Percentiles rank a stretch among this genome's conserved stretches.
phyloP scores from a whole-genome alignment of 2,797 vertebrate species.

The Enteromius anoplus region DNA sequence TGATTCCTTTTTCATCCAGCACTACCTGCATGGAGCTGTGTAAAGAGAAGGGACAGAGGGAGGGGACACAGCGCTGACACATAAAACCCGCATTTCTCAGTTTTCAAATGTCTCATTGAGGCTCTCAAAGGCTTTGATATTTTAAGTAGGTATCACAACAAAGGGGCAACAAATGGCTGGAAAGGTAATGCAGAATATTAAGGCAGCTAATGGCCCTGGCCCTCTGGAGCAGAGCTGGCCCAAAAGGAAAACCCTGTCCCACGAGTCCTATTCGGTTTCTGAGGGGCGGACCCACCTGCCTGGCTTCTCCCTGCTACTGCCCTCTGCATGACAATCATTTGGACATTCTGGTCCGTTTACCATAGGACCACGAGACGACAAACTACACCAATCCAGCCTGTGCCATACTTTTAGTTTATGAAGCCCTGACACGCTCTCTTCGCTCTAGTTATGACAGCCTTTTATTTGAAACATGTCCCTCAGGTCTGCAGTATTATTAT shows the following conservation, averaged over 20 bases:
- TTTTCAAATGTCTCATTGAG: conserved; percentile 92
- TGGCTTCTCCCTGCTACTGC: conserved; percentile 67
- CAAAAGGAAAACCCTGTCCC: conserved; percentile 78
- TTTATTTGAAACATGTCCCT: conserved; percentile 49
- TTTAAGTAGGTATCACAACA: conserved; percentile 90
- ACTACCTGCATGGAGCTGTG: conserved; percentile 73
- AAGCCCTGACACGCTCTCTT: conserved; percentile 7
- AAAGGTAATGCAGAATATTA: conserved; percentile 77
- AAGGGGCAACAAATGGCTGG: conserved; percentile 81
- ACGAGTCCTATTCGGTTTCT: conserved; percentile 84
- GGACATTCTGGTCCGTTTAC: conserved; percentile 54
- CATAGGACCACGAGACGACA: conserved; percentile 26
- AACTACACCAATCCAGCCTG: conserved; percentile 16
- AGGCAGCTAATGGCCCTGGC: conserved; percentile 71
- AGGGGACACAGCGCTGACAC: conserved; percentile 82
- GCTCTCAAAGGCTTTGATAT: conserved; percentile 87
- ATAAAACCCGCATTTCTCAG: conserved; percentile 89
- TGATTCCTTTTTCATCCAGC: conserved; percentile 80
- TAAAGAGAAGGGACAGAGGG: conserved; percentile 58
- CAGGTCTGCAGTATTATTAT: conserved; percentile 42
- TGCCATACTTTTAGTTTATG: conserved; percentile 3
- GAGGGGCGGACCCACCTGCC: conserved; percentile 71
- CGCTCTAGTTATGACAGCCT: neutral
- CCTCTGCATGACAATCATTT: conserved; percentile 62
- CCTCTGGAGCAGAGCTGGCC: conserved; percentile 68